These are phyloP conservation scores for Phyllotreta cruciferae DNA, from an alignment of 2,888 invertebrate genomes.

Conservation along the genomic window DNA sequence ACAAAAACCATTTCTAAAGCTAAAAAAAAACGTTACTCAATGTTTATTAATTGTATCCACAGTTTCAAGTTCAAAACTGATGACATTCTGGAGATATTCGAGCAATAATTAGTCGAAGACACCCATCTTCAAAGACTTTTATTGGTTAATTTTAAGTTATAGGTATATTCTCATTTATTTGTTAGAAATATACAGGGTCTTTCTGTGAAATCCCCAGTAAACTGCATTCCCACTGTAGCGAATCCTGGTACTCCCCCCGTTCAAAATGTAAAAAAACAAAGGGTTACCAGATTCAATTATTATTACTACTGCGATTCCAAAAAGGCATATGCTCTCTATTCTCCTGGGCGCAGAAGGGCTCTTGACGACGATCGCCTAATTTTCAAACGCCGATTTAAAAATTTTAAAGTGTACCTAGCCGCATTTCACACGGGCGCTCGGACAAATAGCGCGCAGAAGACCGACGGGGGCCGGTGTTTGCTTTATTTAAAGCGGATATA, in stretches of 20 bases:
- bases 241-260: slow-evolving; percentile 8
- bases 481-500: slow-evolving; percentile 44
- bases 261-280: slow-evolving; percentile 37
- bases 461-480: slow-evolving; percentile 39
- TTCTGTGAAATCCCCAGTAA: too few species aligned
- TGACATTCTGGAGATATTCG: too few species aligned
- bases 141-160: too few species aligned
- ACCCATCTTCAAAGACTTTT: too few species aligned
- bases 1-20: too few species aligned
- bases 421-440: slow-evolving; percentile 40
- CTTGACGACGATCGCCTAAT: slow-evolving; percentile 39
- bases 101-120: too few species aligned
- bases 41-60: too few species aligned
- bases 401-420: slow-evolving; percentile 37
- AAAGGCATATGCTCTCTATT: slow-evolving; percentile 39
- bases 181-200: too few species aligned
- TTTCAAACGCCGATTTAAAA: slow-evolving; percentile 40
- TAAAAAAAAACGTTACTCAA: too few species aligned
- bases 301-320: slow-evolving; percentile 9
- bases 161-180: too few species aligned
- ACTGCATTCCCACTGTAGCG: slow-evolving; percentile 11
- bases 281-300: slow-evolving; percentile 40
- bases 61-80: too few species aligned
- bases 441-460: slow-evolving; percentile 14
- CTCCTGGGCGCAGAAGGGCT: slow-evolving; percentile 28